These are phyloP conservation scores for Crax fasciolata DNA, from an alignment of 2,797 vertebrate genomes.

Conservation along the genomic window DNA sequence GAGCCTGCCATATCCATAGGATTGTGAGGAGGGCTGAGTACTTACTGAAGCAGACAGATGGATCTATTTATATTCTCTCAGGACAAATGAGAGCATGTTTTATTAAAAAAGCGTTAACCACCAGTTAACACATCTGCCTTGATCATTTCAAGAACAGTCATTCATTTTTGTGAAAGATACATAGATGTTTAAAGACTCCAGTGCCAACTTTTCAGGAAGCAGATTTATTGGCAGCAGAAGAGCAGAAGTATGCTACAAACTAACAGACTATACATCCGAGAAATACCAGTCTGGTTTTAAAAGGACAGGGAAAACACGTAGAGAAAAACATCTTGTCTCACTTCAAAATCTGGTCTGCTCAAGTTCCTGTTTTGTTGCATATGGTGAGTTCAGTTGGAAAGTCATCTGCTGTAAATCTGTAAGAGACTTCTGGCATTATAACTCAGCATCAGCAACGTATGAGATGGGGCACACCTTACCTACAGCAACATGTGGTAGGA, in stretches of 20 bases:
- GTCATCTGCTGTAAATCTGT: neutral
- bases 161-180: conserved; percentile 22
- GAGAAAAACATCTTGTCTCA: conserved; percentile 35
- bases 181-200: conserved; percentile 11
- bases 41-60: conserved; percentile 25
- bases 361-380: neutral
- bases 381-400: neutral
- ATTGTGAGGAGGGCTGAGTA: neutral
- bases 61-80: conserved; percentile 14
- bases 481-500: neutral
- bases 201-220: conserved; percentile 56
- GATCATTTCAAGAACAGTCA: neutral
- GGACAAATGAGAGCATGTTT: conserved; percentile 43
- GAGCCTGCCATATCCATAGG: neutral
- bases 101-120: conserved; percentile 35
- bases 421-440: neutral
- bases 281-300: conserved; percentile 39
- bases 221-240: conserved; percentile 40
- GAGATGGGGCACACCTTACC: neutral
- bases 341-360: neutral
- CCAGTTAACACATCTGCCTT: conserved; percentile 57
- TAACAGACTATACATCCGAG: conserved; percentile 36
- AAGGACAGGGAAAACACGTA: conserved; percentile 20
- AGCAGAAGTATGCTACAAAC: conserved; percentile 32
- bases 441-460: neutral